These are phyloP conservation scores for Nasonia longicornis DNA, from an alignment of 1,140 invertebrate genomes.

Conservation along the genomic window DNA sequence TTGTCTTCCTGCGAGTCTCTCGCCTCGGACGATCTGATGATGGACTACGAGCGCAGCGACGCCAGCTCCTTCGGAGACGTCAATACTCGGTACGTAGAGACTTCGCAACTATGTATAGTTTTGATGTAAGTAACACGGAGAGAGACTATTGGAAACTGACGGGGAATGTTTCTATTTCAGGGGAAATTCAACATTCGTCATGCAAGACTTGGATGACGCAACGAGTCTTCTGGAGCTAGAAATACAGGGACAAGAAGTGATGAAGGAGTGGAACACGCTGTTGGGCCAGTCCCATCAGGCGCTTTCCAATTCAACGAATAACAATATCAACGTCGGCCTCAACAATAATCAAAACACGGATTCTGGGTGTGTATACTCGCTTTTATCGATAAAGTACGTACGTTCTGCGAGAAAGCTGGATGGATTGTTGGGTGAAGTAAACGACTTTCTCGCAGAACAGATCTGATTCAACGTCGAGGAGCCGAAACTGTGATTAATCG, in stretches of 20 bases:
- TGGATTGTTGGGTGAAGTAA: background rate
- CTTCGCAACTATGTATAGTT: background rate
- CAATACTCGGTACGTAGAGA: slow-evolving; percentile 72
- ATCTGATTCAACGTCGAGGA: background rate
- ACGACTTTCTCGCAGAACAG: slow-evolving; percentile 1
- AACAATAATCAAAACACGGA: slow-evolving; percentile 63
- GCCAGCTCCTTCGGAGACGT: slow-evolving; percentile 77
- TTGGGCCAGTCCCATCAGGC: slow-evolving; percentile 65
- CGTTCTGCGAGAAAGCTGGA: background rate
- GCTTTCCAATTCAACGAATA: slow-evolving; percentile 62
- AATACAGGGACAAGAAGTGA: slow-evolving; percentile 69
- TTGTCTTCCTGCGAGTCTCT: slow-evolving; percentile 83
- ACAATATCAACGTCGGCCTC: slow-evolving; percentile 54
- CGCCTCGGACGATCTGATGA: slow-evolving; percentile 85
- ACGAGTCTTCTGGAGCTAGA: slow-evolving; percentile 70
- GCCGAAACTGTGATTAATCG: slow-evolving; percentile 1
- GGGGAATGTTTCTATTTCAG: slow-evolving; percentile 52
- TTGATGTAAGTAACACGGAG: no score
- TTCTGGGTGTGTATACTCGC: slow-evolving; percentile 63
- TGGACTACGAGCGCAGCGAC: slow-evolving; percentile 82
- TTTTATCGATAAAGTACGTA: slow-evolving; percentile 6
- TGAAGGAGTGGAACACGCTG: slow-evolving; percentile 71
- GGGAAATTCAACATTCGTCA: slow-evolving; percentile 65
- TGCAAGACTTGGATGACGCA: slow-evolving; percentile 69
- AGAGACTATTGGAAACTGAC: background rate